Percentiles rank a stretch among this genome's conserved stretches.
These are phyloP conservation scores for Druceiella hillmani DNA, from an alignment of 2,888 invertebrate genomes.

Conservation along the genomic window DNA sequence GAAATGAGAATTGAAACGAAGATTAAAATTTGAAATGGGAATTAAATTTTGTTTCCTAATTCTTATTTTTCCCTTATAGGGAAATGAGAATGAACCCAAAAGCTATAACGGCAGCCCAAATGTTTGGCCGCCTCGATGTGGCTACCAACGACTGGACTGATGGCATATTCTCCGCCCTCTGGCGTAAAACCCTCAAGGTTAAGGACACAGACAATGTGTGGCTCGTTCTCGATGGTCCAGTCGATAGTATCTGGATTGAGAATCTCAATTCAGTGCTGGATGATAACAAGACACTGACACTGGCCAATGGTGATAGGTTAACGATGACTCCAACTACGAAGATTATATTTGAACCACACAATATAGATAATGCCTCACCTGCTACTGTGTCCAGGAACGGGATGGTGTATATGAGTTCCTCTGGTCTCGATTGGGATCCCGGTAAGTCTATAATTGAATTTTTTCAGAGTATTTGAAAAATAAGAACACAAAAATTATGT, in stretches of 20 bases:
- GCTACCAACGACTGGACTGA: conserved; percentile 99
- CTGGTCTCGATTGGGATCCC: conserved; percentile 89
- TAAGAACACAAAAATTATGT: too few relatives aligned
- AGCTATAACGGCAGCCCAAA: conserved; percentile 94
- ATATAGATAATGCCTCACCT: conserved; percentile 96
- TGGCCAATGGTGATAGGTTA: conserved; percentile 93
- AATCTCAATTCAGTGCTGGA: conserved; percentile 95
- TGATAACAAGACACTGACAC: conserved; percentile 91
- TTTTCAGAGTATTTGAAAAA: too few relatives aligned
- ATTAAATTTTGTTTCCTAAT: too few relatives aligned
- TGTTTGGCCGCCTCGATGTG: conserved; percentile 95
- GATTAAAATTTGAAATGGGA: too few relatives aligned
- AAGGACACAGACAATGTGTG: conserved; percentile 88
- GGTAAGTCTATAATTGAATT: conserved; percentile 32
- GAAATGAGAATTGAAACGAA: too few relatives aligned
- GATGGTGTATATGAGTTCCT: conserved; percentile 96
- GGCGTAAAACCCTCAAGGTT: conserved; percentile 88
- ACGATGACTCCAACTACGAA: conserved; percentile 93
- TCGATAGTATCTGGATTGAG: conserved; percentile 98
- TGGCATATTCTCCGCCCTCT: conserved; percentile 94
- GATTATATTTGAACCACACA: conserved; percentile 95
- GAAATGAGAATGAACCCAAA: conserved; percentile 99
- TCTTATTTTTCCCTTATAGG: conserved; percentile 37
- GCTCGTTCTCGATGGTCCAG: conserved; percentile 93
- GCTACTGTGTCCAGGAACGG: conserved; percentile 94